These are phyloP conservation scores for Drosophila limbata DNA, from an alignment of 2,888 invertebrate species.

Conservation along the genomic window DNA sequence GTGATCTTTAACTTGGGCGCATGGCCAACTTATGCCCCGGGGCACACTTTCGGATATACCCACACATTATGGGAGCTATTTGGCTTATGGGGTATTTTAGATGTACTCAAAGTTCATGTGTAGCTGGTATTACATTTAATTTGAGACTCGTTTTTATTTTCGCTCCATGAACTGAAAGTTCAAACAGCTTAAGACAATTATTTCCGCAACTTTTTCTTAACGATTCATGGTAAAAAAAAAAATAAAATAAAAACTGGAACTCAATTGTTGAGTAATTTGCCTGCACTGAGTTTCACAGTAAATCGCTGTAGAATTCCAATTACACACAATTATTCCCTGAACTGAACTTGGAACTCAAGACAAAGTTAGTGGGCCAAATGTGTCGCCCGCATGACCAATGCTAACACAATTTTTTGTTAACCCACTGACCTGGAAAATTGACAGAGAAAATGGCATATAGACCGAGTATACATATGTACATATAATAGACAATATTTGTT, in stretches of 20 bases:
- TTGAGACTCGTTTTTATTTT: constrained; percentile 31
- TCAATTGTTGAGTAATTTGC: constrained; percentile 52
- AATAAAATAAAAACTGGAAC: constrained; percentile 56
- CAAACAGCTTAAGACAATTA: constrained; percentile 78
- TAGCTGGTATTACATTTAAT: constrained; percentile 17
- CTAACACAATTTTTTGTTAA: constrained; percentile 14
- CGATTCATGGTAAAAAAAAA: constrained; percentile 6
- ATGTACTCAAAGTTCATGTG: background rate
- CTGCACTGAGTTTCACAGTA: constrained; percentile 69
- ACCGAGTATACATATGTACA: background rate
- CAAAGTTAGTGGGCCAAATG: constrained; percentile 50
- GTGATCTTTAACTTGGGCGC: constrained; percentile 62
- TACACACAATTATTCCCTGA: constrained; percentile 66
- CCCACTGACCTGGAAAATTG: constrained; percentile 50
- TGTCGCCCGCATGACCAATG: constrained; percentile 19
- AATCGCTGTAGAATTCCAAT: constrained; percentile 74
- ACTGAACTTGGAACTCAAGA: constrained; percentile 64
- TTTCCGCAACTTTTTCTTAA: constrained; percentile 78
- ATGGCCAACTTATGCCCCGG: constrained; percentile 43
- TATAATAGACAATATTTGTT: constrained; percentile 20
- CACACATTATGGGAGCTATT: background rate
- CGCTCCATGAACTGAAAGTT: constrained; percentile 58
- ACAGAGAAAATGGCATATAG: constrained; percentile 27
- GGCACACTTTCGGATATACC: constrained; percentile 38
- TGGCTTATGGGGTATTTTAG: background rate